Conservation (phyloP, 2,888 invertebrate genomes). For the Lycia hirtaria region DNA sequence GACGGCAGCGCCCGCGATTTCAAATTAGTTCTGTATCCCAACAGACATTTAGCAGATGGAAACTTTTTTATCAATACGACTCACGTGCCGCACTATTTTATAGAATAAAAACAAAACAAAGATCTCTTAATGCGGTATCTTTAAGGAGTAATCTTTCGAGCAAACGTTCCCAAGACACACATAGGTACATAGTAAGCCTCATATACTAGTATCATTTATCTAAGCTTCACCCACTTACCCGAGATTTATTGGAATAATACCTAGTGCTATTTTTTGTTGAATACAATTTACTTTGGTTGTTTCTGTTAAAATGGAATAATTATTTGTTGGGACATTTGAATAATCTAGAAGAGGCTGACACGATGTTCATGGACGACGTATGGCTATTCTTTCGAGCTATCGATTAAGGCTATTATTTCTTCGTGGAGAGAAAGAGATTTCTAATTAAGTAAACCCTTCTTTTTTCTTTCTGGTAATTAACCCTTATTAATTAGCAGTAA, state of each 20-base stretch:
- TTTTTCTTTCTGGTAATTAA: slow-evolving; percentile 50
- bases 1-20: no score
- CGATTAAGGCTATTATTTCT: slow-evolving; percentile 54
- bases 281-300: slow-evolving; percentile 13
- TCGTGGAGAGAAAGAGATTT: slow-evolving; percentile 58
- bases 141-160: slow-evolving; percentile 5
- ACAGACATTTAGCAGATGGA: no score
- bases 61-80: no score
- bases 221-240: slow-evolving; percentile 29
- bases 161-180: slow-evolving; percentile 23
- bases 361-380: slow-evolving; percentile 55
- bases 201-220: slow-evolving; percentile 34
- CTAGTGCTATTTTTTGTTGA: slow-evolving; percentile 25
- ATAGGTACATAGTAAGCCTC: slow-evolving; percentile 29
- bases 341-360: slow-evolving; percentile 55
- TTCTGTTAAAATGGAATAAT: no score
- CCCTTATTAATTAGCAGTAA: background rate
- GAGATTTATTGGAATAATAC: slow-evolving; percentile 30
- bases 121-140: no score
- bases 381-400: slow-evolving; percentile 62
- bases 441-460: slow-evolving; percentile 61
- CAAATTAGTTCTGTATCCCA: no score
- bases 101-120: no score
- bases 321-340: slow-evolving; percentile 60
- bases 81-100: no score